Percentiles rank a stretch among this genome's conserved stretches.
These are phyloP conservation scores for Xestia c-nigrum DNA, from an alignment of 2,888 invertebrate genomes.

Conservation along the genomic window DNA sequence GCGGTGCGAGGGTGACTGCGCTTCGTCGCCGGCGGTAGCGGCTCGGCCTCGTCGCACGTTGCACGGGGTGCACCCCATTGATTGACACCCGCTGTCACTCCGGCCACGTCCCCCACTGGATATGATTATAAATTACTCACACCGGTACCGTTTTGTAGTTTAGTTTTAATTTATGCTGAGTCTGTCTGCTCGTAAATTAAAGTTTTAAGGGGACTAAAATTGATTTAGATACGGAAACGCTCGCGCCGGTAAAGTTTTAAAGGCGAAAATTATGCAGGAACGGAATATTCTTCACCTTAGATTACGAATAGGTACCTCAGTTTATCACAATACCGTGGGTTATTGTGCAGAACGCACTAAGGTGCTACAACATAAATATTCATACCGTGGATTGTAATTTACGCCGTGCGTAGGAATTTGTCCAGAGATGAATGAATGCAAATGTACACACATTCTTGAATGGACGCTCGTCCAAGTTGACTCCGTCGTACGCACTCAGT, in stretches of 20 bases:
- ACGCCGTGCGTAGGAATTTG: slow-evolving; percentile 57
- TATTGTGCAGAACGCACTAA: slow-evolving; percentile 38
- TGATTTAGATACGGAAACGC: slow-evolving; percentile 29
- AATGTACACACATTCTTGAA: slow-evolving; percentile 61
- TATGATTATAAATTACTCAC: slow-evolving; percentile 70
- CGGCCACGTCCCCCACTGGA: slow-evolving; percentile 60
- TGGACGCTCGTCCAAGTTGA: slow-evolving; percentile 42
- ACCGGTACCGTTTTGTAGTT: slow-evolving; percentile 48
- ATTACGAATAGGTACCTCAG: background rate
- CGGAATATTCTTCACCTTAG: slow-evolving; percentile 2
- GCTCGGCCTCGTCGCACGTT: slow-evolving; percentile 44
- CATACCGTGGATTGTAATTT: slow-evolving; percentile 52
- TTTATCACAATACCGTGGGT: slow-evolving; percentile 42
- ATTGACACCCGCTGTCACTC: slow-evolving; percentile 75
- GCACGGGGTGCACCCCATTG: slow-evolving; percentile 63
- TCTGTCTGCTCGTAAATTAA: slow-evolving; percentile 28
- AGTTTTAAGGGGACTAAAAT: slow-evolving; percentile 22
- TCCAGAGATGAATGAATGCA: slow-evolving; percentile 65
- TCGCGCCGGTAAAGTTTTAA: background rate
- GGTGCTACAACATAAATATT: slow-evolving; percentile 56
- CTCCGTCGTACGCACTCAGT: slow-evolving; percentile 22
- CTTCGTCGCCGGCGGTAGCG: background rate
- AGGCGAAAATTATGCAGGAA: background rate
- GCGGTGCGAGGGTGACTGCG: slow-evolving; percentile 51
- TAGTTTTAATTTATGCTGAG: slow-evolving; percentile 50